These are phyloP conservation scores for Caenorhabditis sp. DNA, from an alignment of 2,888 invertebrate genomes.

Conservation along the genomic window DNA sequence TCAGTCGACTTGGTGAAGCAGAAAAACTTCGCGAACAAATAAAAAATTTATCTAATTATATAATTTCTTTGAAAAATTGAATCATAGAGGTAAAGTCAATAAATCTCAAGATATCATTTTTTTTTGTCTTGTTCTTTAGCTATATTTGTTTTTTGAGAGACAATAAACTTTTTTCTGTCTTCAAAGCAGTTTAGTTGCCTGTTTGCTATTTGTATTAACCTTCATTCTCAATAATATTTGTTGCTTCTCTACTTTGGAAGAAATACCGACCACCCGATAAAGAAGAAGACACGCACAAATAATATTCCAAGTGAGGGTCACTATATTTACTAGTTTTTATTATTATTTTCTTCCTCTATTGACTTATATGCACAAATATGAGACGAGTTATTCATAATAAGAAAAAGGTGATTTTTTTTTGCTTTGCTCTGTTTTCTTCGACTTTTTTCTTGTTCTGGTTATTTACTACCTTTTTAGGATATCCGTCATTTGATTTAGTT, in stretches of 20 bases:
- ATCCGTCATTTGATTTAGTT: no score
- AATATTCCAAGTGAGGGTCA: no score
- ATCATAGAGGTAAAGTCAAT: background rate
- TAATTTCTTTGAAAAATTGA: background rate
- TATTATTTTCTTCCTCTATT: no score
- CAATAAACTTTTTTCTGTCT: background rate
- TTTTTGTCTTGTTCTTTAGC: no score
- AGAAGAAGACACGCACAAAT: background rate
- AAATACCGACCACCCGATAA: background rate
- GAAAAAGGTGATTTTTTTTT: background rate
- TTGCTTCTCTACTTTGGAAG: background rate
- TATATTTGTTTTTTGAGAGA: background rate
- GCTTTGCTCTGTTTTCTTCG: background rate
- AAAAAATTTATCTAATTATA: no score
- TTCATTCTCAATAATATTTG: background rate
- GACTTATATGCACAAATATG: background rate
- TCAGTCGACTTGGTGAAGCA: no score
- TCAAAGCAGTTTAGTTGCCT: background rate
- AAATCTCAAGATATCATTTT: background rate
- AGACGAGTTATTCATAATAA: background rate
- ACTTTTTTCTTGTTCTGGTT: background rate
- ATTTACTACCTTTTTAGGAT: no score
- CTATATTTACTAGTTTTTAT: no score
- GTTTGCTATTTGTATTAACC: background rate
- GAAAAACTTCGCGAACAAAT: no score